These are phyloP conservation scores for Orthonevra nobilis DNA, from an alignment of 2,888 invertebrate genomes.

Conservation along the genomic window DNA sequence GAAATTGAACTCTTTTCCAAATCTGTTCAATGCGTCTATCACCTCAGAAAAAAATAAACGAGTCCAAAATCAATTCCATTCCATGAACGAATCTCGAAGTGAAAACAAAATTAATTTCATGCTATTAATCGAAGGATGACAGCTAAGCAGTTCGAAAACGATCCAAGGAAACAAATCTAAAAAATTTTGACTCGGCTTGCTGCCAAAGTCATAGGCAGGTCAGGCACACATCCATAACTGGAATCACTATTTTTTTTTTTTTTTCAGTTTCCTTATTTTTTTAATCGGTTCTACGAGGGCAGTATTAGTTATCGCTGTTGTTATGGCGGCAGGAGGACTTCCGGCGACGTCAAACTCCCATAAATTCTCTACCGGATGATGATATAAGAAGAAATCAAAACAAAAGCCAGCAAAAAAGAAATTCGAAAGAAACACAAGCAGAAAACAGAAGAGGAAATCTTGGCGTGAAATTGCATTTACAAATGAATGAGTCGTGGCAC, in stretches of 20 bases:
- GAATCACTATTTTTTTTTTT: conserved; percentile 32
- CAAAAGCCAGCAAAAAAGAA: conserved; percentile 50
- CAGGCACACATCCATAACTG: conserved; percentile 64
- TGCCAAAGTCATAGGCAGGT: conserved; percentile 65
- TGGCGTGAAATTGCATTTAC: conserved; percentile 79
- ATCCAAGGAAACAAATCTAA: conserved; percentile 34
- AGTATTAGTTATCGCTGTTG: conserved; percentile 67
- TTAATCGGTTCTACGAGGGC: conserved; percentile 64
- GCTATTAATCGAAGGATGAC: conserved; percentile 68
- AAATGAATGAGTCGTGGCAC: conserved; percentile 63
- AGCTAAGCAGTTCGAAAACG: conserved; percentile 45
- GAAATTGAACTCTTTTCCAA: no score
- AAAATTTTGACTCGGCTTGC: conserved; percentile 55
- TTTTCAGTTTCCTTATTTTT: conserved; percentile 54
- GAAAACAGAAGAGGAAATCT: conserved; percentile 73
- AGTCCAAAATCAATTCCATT: conserved; percentile 7
- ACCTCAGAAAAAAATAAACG: background rate
- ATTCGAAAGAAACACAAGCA: conserved; percentile 13
- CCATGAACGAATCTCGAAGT: conserved; percentile 27
- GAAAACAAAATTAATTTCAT: conserved; percentile 65
- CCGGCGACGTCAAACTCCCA: conserved; percentile 70
- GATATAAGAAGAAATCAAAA: conserved; percentile 70
- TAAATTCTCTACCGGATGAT: conserved; percentile 69
- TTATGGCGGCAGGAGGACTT: conserved; percentile 69
- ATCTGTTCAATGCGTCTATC: no score